phyloP scores from a whole-genome alignment of 2,113 vertebrate species.

The Corythornis cristatus region DNA sequence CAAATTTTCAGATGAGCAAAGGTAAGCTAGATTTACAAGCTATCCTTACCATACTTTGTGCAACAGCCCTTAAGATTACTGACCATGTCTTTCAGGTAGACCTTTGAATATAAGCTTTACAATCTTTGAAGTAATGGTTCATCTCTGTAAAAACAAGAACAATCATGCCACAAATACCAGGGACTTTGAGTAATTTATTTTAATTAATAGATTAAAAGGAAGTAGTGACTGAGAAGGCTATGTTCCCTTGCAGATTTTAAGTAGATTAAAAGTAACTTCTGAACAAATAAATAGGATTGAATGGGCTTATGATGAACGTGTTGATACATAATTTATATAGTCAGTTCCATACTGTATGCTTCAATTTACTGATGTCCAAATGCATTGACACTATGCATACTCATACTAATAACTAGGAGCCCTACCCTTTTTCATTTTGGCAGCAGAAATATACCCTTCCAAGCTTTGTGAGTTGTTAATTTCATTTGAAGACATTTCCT shows the following conservation, averaged over 20 bases:
- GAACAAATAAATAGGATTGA: not conserved
- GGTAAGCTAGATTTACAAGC: not conserved
- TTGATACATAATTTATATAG: not conserved
- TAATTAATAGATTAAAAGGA: not conserved
- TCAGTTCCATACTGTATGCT: not conserved
- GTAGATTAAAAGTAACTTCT: slow-evolving; percentile 27
- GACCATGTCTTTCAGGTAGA: not conserved
- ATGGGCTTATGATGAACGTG: not conserved
- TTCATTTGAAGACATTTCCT: slow-evolving; percentile 6
- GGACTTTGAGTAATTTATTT: not conserved
- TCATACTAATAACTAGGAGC: not conserved
- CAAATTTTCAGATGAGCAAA: not conserved
- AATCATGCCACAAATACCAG: not conserved
- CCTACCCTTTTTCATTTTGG: not conserved
- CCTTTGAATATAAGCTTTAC: not conserved
- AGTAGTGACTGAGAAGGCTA: not conserved
- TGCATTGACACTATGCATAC: not conserved
- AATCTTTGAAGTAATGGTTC: not conserved
- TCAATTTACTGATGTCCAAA: not conserved
- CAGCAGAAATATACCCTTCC: not conserved
- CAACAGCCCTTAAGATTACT: not conserved
- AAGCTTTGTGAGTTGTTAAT: slow-evolving; percentile 4
- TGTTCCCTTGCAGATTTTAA: not conserved
- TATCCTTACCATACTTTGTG: rapidly evolving
- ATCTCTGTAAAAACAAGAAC: not conserved